A percentile compares a stretch with the other conserved stretches of the same genome.
phyloP scores from a whole-genome alignment of 1,140 invertebrate species.

The Penaeus vannamei region DNA sequence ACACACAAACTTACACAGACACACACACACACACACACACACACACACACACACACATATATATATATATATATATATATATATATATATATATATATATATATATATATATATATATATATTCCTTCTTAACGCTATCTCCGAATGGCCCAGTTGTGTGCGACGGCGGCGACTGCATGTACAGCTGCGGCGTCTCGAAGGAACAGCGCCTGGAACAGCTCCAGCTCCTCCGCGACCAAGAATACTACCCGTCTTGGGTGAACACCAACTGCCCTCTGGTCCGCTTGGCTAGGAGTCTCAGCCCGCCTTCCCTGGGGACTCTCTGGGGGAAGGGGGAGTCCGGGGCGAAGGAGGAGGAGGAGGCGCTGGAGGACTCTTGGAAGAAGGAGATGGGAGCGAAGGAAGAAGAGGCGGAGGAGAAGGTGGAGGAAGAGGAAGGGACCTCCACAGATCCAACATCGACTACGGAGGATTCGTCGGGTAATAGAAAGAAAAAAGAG shows the following conservation, averaged over 20 bases:
- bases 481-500: no score
- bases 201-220: slow-evolving; percentile 51
- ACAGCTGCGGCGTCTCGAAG: slow-evolving; percentile 60
- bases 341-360: no score
- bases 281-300: not conserved
- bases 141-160: slow-evolving; percentile 63
- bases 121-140: not conserved
- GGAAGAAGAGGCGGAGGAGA: no score
- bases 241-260: not conserved
- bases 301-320: not conserved
- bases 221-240: not conserved
- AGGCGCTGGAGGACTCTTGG: no score
- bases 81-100: slow-evolving; percentile 30
- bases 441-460: not conserved
- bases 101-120: slow-evolving; percentile 21
- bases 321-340: not conserved
- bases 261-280: no score
- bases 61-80: not conserved
- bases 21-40: no score
- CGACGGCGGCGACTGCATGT: slow-evolving; percentile 55
- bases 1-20: not conserved
- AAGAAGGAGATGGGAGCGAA: no score
- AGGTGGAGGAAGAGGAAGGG: not conserved
- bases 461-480: not conserved
- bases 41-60: slow-evolving; percentile 1